phyloP scores from a whole-genome alignment of 2,113 vertebrate species.

The Indicator maculatus region DNA sequence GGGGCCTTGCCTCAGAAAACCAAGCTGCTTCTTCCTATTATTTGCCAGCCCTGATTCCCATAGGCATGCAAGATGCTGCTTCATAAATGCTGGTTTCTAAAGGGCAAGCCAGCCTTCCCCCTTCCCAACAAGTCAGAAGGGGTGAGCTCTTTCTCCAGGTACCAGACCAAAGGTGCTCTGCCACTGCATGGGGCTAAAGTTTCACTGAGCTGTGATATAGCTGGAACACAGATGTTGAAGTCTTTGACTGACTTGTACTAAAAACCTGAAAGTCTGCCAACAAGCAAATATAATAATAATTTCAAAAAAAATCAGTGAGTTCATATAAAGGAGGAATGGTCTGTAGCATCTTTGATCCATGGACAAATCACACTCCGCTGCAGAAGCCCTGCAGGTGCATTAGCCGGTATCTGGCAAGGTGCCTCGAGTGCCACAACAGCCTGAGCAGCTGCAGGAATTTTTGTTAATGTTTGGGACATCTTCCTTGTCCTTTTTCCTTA shows the following conservation, averaged over 20 bases:
- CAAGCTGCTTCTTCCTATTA: background rate
- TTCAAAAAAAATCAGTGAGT: background rate
- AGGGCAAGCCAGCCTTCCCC: background rate
- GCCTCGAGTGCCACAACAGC: accelerated
- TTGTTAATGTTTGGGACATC: background rate
- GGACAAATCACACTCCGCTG: background rate
- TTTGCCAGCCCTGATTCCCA: background rate
- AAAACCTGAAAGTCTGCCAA: background rate
- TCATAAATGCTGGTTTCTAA: background rate
- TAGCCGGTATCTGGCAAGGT: background rate
- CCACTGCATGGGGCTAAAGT: accelerated
- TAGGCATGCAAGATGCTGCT: background rate
- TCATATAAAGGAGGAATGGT: background rate
- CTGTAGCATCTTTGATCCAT: background rate
- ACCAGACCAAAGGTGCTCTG: background rate
- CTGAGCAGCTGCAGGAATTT: accelerated
- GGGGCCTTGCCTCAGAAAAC: background rate
- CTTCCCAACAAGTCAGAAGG: background rate
- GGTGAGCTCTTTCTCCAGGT: background rate
- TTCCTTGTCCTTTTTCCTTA: background rate
- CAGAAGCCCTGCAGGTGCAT: background rate
- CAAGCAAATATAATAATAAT: background rate
- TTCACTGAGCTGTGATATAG: background rate
- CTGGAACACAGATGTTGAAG: background rate
- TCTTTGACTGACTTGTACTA: background rate